A percentile compares a stretch with the other conserved stretches of the same genome.
These are phyloP conservation scores for Drosophila arizonae DNA, from an alignment of 1,140 invertebrate species.

Conservation along the genomic window DNA sequence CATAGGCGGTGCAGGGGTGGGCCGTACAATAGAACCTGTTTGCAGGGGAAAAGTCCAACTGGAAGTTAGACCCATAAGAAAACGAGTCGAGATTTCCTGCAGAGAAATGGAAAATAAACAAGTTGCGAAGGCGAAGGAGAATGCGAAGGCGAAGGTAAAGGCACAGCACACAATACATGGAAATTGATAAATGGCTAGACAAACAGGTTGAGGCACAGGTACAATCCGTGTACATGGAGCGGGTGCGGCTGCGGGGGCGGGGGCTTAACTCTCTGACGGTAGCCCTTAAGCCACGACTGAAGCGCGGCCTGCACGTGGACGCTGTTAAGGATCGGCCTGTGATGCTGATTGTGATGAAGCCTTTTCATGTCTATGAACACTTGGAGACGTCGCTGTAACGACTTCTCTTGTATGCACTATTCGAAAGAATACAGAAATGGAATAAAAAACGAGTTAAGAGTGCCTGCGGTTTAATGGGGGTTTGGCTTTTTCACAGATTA, in stretches of 20 bases:
- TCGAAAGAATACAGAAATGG: neutral
- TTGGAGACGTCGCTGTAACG: conserved; percentile 67
- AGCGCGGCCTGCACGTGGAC: conserved; percentile 74
- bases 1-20: conserved; percentile 24
- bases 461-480: conserved; percentile 77
- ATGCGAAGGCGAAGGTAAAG: conserved; percentile 4
- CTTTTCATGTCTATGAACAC: conserved; percentile 63
- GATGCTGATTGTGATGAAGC: conserved; percentile 63
- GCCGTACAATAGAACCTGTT: conserved; percentile 72
- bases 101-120: conserved; percentile 74
- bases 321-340: conserved; percentile 20
- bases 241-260: conserved; percentile 4
- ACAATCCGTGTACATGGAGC: conserved; percentile 23
- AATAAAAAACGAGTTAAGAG: conserved; percentile 64
- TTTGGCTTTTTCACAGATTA: conserved; percentile 81
- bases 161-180: conserved; percentile 32
- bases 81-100: conserved; percentile 68
- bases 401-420: conserved; percentile 54
- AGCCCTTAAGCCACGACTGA: conserved; percentile 50
- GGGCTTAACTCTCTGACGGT: conserved; percentile 45
- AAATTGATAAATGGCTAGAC: conserved; percentile 73
- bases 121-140: conserved; percentile 5
- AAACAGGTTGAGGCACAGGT: conserved; percentile 78
- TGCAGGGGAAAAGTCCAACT: conserved; percentile 76
- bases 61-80: conserved; percentile 61